Conservation (phyloP, 2,888 invertebrate genomes). For the Tachina fera region DNA sequence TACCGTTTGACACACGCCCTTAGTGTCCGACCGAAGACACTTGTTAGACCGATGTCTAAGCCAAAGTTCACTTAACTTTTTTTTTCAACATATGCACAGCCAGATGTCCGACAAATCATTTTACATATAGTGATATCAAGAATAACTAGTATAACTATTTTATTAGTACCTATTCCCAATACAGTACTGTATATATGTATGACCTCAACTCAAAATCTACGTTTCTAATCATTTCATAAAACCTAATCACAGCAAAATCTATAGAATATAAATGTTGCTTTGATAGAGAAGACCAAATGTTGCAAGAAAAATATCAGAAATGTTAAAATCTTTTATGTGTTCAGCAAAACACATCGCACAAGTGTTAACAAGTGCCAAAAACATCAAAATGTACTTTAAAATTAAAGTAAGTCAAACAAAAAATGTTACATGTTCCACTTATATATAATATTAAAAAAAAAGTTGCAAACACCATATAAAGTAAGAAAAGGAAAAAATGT, state of each 20-base stretch:
- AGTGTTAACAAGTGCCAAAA: constrained; percentile 70
- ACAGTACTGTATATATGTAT: no score
- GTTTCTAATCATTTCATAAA: constrained; percentile 8
- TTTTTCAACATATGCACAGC: no score
- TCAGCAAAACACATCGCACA: constrained; percentile 52
- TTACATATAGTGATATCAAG: no score
- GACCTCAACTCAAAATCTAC: no score
- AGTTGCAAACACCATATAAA: constrained; percentile 37
- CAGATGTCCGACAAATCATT: no score
- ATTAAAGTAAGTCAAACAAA: constrained; percentile 55
- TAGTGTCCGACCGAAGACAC: no score
- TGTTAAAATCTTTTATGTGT: constrained; percentile 66
- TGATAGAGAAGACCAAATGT: constrained; percentile 14
- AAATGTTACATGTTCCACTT: constrained; percentile 34
- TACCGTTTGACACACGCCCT: no score
- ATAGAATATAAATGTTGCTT: background rate
- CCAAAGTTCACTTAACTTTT: no score
- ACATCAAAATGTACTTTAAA: constrained; percentile 71
- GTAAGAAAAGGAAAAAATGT: constrained; percentile 1
- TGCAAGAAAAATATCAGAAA: constrained; percentile 15
- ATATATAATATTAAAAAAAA: background rate
- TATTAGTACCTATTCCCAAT: no score
- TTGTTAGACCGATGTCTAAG: no score
- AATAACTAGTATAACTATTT: no score
- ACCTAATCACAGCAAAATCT: background rate